Evolutionary conservation across 2,888 invertebrate species (phyloP).

Genomic region (Philereme transversata): DNA sequence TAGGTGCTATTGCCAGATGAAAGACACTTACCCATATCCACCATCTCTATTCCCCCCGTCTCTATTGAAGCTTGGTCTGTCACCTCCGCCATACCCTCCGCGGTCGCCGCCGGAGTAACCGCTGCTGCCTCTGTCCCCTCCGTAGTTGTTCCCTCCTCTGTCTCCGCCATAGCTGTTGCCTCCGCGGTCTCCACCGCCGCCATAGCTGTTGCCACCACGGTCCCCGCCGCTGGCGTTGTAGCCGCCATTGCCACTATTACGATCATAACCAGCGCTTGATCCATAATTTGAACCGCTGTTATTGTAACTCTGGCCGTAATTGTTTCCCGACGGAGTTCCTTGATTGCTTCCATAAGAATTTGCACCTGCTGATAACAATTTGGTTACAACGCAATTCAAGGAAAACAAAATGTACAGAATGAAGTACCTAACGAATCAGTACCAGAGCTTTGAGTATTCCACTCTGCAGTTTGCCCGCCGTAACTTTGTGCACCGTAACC

Average conservation of each 20-base stretch:
- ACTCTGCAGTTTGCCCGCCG: slow-evolving; percentile 61
- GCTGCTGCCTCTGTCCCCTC: slow-evolving; percentile 71
- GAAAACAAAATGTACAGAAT: slow-evolving; percentile 1
- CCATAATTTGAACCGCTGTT: slow-evolving; percentile 57
- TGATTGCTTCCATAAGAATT: slow-evolving; percentile 61
- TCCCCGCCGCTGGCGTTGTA: slow-evolving; percentile 45
- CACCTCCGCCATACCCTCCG: slow-evolving; percentile 75
- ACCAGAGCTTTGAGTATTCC: slow-evolving; percentile 66
- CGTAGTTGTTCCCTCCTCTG: slow-evolving; percentile 63
- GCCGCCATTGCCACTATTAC: slow-evolving; percentile 54
- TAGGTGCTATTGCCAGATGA: neutral
- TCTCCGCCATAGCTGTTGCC: slow-evolving; percentile 68
- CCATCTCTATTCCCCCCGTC: slow-evolving; percentile 84
- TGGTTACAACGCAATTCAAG: slow-evolving; percentile 25
- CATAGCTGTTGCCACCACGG: slow-evolving; percentile 44
- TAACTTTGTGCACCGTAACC: slow-evolving; percentile 63
- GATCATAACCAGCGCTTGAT: slow-evolving; percentile 50
- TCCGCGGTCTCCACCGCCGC: slow-evolving; percentile 50
- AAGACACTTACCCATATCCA: slow-evolving; percentile 84
- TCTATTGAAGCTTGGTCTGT: slow-evolving; percentile 79
- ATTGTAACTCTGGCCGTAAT: slow-evolving; percentile 63
- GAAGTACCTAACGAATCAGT: neutral
- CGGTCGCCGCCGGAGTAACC: slow-evolving; percentile 73
- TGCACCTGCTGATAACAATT: slow-evolving; percentile 47
- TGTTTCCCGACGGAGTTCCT: slow-evolving; percentile 51